phyloP scores from a whole-genome alignment of 2,888 invertebrate genomes.

The Leptothorax acervorum region DNA sequence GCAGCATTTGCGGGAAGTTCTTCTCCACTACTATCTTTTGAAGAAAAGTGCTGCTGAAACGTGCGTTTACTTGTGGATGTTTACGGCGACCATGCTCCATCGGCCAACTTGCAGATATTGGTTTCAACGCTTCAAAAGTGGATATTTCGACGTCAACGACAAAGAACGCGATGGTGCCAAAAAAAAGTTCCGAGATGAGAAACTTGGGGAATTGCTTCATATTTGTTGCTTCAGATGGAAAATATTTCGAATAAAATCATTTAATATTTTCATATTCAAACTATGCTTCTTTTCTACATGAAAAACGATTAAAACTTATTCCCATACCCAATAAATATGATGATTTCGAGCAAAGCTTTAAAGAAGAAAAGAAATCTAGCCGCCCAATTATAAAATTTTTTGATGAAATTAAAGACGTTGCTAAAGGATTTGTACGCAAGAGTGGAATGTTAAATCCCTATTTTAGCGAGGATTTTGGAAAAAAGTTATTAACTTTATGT shows the following conservation, averaged over 20 bases:
- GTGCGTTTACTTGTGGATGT: constrained; percentile 3
- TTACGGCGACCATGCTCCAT: constrained; percentile 26
- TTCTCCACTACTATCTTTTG: constrained; percentile 15
- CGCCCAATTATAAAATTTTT: not conserved
- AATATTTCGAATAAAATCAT: too few species aligned
- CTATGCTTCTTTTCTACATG: too few species aligned
- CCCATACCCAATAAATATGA: not conserved
- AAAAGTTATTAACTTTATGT: not conserved
- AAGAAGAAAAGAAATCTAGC: not conserved
- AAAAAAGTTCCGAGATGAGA: not conserved
- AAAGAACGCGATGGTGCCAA: too few species aligned
- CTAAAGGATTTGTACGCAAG: not conserved
- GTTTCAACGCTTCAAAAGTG: not conserved
- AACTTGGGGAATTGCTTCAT: too few species aligned
- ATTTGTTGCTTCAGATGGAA: too few species aligned
- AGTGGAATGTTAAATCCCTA: not conserved
- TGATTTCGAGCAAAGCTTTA: not conserved
- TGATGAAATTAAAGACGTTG: not conserved
- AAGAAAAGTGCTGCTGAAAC: constrained; percentile 40
- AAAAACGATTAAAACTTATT: too few species aligned
- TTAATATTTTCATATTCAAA: too few species aligned
- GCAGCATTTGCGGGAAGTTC: constrained; percentile 28
- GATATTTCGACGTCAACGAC: not conserved
- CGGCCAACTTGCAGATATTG: constrained; percentile 4
- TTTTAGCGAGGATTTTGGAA: not conserved